A percentile compares a stretch with the other conserved stretches of the same genome.
These are phyloP conservation scores for Phanerotoma sp. DNA, from an alignment of 2,888 invertebrate species.

Conservation along the genomic window DNA sequence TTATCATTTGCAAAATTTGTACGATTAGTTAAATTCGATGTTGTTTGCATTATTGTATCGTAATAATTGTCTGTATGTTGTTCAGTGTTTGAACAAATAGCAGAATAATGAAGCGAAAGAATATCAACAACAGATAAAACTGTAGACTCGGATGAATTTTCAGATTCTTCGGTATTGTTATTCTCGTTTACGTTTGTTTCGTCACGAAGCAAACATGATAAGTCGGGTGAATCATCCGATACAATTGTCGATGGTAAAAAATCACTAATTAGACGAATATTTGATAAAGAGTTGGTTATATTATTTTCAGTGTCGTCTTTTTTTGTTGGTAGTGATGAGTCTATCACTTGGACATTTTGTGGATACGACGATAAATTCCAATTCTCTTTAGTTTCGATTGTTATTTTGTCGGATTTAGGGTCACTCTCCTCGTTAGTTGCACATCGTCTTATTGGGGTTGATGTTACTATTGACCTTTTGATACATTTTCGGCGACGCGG, in stretches of 20 bases:
- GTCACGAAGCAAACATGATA: constrained; percentile 60
- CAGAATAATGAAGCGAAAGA: constrained; percentile 51
- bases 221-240: constrained; percentile 56
- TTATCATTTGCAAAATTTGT: no score
- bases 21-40: neutral
- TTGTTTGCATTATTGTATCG: constrained; percentile 44
- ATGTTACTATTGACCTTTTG: constrained; percentile 54
- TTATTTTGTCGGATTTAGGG: constrained; percentile 44
- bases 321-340: constrained; percentile 1
- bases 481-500: constrained; percentile 54
- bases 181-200: constrained; percentile 41
- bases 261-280: constrained; percentile 41
- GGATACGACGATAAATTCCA: constrained; percentile 46
- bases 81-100: constrained; percentile 41
- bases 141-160: neutral
- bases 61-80: constrained; percentile 49
- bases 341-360: constrained; percentile 11
- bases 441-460: constrained; percentile 50
- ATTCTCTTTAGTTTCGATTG: constrained; percentile 54
- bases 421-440: constrained; percentile 46
- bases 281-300: constrained; percentile 36
- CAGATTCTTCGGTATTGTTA: neutral
- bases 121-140: constrained; percentile 44
- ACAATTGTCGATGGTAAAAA: constrained; percentile 47
- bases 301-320: constrained; percentile 12